These are phyloP conservation scores for Pollenia amentaria DNA, from an alignment of 2,888 invertebrate species.

Conservation along the genomic window DNA sequence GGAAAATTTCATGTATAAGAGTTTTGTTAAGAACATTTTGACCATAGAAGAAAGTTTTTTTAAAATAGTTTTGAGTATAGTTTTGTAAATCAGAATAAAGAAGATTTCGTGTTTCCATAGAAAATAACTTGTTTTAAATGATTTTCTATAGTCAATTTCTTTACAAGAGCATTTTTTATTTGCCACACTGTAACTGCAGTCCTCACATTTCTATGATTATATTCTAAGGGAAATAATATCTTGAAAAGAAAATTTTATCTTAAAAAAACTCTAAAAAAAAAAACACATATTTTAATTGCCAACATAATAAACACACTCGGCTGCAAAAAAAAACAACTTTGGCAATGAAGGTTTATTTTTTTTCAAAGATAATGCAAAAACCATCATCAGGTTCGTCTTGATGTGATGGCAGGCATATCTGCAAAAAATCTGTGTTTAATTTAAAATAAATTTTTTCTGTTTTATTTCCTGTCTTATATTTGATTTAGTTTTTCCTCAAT, in stretches of 20 bases:
- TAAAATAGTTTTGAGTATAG: too few relatives aligned
- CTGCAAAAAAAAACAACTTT: neutral
- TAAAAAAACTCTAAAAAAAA: constrained; percentile 48
- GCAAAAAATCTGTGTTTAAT: constrained; percentile 45
- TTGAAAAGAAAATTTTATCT: neutral
- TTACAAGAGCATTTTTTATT: neutral
- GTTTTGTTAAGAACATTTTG: too few relatives aligned
- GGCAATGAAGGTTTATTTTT: constrained; percentile 25
- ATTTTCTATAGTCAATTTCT: too few relatives aligned
- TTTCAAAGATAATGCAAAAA: neutral
- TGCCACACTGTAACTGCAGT: constrained; percentile 1
- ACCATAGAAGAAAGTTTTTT: too few relatives aligned
- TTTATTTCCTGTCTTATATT: constrained; percentile 65
- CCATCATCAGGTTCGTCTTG: neutral
- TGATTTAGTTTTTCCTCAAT: constrained; percentile 66
- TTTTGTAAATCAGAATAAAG: too few relatives aligned
- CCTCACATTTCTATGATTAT: constrained; percentile 13
- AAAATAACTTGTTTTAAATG: too few relatives aligned
- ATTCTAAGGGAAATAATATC: constrained; percentile 12
- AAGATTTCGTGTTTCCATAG: too few relatives aligned
- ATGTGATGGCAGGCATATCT: neutral
- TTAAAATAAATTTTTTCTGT: constrained; percentile 9
- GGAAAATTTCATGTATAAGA: too few relatives aligned
- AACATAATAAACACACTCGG: neutral
- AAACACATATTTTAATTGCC: constrained; percentile 64